Evolutionary conservation across 2,113 vertebrate species (phyloP), one percentile per base, ranked within the genome.

Genomic region (Atherinomorus stipes): DNA sequence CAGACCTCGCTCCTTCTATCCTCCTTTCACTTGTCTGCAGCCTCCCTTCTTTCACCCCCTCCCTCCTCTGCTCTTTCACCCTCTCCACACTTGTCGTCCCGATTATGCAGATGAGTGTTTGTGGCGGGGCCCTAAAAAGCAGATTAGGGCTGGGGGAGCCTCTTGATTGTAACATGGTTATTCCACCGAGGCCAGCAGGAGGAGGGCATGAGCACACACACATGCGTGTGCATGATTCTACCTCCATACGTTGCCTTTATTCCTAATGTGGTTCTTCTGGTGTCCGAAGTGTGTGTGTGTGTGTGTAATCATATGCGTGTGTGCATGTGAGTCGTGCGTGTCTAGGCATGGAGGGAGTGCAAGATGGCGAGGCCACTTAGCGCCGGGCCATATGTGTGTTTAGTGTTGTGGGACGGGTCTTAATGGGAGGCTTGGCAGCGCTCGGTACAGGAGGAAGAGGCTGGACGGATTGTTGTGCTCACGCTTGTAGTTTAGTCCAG

Each of bases 21-120:
- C 31, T 60, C 51, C 13, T 25, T 37, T 47, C 66, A 80, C 70
- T 58, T 67, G 57, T 63, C 64, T 74, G 49, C 11, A 45, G 23
- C 89, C 67, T 13, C 51, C 70, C 67, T 45, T 70, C 40, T 21
- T 85, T 72, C 77, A 84, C 23, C 44, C 42, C 64, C 86, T 77
- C 67, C 65, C 77, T 63, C 73, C 59, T 1, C 12, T 56, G 5
- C 84, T 90, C 89, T 76, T 84, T 83, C 78, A 93, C 90, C 85
- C 93, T 83, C 83, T 92, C 94, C 95, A 96, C 94, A 96, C 95
- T 94, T 95, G 95, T 96, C 96, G 92, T 93, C 90, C 89, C 85
- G 94, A 97, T 96, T 96, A 97, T 96, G 96, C 92, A 95, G 93
- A 96, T 96, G 93, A 95, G 92, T 72, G 86, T 95, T 93, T 91